Base-by-base conservation (phyloP, 2,113 vertebrate genomes). In the Tupaia tana region DNA sequence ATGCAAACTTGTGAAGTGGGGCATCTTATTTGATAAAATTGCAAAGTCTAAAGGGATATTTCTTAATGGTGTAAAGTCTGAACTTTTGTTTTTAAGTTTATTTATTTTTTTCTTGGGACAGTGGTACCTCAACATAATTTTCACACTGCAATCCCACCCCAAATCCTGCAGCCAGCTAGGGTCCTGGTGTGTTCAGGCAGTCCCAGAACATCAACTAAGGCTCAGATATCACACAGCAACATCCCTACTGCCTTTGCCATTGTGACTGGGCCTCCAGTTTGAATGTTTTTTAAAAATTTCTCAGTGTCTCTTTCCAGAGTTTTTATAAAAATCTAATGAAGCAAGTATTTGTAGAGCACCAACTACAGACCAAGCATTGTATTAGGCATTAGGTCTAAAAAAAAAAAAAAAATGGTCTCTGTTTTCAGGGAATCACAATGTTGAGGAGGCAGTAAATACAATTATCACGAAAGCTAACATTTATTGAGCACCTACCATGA, bases 21-120 rank as follows among this genome's bases (percentile, higher is more conserved):
- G 13, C 27, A 90, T 61, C 56, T 96, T 95, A 82, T 90, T 24
- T 92, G 73, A 84, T 79, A 92, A 89, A 90, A 93, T 78, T 93
- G 85, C 61, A 81, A 11, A 80, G 24, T 34, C 59, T 71, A 92
- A 16, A 74, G 31, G 6, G 79, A 56, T 71, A 90, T 81, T 81
- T 95, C 58, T 91, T 67, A 54, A 29, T 91, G 20, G 7, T 66
- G 6, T 94, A 7, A 93, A 92, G 86, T 87, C 9, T 92, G 43
- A 86, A 92, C 61, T n/a, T n/a, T n/a, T n/a, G n/a, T n/a, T n/a
- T n/a, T n/a, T n/a, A n/a, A n/a, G n/a, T n/a, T n/a, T n/a, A n/a
- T n/a, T n/a, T n/a, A n/a, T n/a, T n/a, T n/a, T n/a, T n/a, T n/a
- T n/a, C n/a, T n/a, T n/a, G n/a, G n/a, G n/a, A n/a, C n/a, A n/a